Conservation (phyloP, 1,140 invertebrate genomes). For the Pygmarrhopalites habei region DNA sequence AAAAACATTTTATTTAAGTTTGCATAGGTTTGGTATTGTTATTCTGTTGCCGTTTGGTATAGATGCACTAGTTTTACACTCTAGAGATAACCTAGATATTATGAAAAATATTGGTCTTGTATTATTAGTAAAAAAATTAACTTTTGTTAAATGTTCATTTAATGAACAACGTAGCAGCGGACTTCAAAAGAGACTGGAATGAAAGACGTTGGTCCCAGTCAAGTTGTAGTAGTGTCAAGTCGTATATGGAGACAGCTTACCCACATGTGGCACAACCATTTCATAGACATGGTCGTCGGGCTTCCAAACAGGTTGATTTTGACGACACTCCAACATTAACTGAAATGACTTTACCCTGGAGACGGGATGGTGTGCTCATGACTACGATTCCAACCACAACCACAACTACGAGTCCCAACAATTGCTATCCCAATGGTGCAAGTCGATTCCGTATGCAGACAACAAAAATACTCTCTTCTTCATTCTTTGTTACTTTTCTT, state of each 20-base stretch:
- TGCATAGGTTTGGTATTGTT: too few species aligned
- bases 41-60: too few species aligned
- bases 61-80: too few species aligned
- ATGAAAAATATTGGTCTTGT: too few species aligned
- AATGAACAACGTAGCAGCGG: constrained; percentile 18
- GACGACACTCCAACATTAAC: constrained; percentile 55
- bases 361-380: constrained; percentile 48
- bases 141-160: too few species aligned
- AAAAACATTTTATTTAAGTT: too few species aligned
- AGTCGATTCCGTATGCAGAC: constrained; percentile 2
- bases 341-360: constrained; percentile 66
- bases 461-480: background rate
- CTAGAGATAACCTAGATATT: too few species aligned
- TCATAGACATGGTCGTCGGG: constrained; percentile 54
- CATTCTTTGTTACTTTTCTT: constrained; percentile 6
- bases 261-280: constrained; percentile 57
- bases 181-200: constrained; percentile 33
- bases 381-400: background rate
- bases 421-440: background rate
- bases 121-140: too few species aligned
- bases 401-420: background rate
- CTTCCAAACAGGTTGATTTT: constrained; percentile 49
- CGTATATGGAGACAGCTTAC: constrained; percentile 54
- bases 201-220: constrained; percentile 38
- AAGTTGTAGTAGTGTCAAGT: constrained; percentile 33